These are phyloP conservation scores for Centrocercus urophasianus DNA, from an alignment of 2,113 vertebrate genomes.

Conservation along the genomic window DNA sequence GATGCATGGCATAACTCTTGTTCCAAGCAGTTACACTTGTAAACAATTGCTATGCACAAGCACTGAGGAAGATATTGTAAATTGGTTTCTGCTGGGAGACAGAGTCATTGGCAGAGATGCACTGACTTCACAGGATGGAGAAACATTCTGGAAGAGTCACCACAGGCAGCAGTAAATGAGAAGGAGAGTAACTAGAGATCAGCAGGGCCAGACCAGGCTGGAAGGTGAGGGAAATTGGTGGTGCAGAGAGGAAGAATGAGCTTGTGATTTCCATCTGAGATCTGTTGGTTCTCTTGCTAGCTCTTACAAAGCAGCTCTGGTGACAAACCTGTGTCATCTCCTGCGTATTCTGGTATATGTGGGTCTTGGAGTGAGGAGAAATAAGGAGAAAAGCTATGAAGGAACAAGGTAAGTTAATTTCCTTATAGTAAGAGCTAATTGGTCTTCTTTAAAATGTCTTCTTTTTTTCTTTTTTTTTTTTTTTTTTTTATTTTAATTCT, in stretches of 20 bases:
- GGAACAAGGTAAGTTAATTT: background rate
- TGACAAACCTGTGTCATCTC: background rate
- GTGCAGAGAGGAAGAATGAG: background rate
- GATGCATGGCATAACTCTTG: background rate
- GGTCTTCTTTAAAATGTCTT: background rate
- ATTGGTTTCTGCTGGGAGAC: conserved; percentile 13
- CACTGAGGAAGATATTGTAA: background rate
- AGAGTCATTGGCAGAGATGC: background rate
- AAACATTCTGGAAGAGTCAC: background rate
- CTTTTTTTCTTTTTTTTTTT: background rate
- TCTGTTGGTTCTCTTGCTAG: background rate
- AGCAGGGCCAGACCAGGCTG: background rate
- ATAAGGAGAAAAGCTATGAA: background rate
- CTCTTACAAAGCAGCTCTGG: background rate
- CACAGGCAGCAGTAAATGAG: background rate
- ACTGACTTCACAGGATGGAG: background rate
- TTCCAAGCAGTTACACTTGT: conserved; percentile 5
- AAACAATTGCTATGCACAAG: conserved; percentile 25
- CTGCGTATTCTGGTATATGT: background rate
- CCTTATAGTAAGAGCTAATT: background rate
- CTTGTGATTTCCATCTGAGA: background rate
- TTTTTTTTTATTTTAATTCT: background rate
- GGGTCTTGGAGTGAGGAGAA: background rate
- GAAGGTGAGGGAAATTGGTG: background rate
- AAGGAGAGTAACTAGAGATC: background rate